Evolutionary conservation across 1,140 invertebrate species (phyloP).

Genomic region (Calliphora vicina): DNA sequence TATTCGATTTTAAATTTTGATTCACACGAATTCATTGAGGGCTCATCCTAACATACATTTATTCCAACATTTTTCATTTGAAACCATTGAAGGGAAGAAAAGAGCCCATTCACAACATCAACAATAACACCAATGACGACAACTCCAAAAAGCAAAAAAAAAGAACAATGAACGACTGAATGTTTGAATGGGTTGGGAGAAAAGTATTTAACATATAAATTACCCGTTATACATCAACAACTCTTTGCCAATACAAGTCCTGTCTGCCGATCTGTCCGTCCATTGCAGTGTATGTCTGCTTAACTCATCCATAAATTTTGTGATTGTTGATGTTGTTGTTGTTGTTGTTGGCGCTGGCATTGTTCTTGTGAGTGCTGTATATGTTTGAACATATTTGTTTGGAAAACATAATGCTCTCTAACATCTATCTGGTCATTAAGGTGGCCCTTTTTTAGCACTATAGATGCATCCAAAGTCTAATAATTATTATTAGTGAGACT

Average conservation of each 20-base stretch:
- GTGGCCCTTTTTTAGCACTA: too few species aligned
- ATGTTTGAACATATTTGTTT: background rate
- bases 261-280: background rate
- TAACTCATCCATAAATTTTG: background rate
- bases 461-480: too few species aligned
- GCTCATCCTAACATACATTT: too few species aligned
- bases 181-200: background rate
- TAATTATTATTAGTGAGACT: too few species aligned
- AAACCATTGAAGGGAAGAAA: too few species aligned
- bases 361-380: background rate
- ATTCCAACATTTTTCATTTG: too few species aligned
- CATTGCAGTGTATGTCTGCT: background rate
- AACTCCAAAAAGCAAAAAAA: background rate
- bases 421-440: background rate
- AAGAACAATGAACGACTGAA: background rate
- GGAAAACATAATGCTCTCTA: background rate
- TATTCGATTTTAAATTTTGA: too few species aligned
- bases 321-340: background rate
- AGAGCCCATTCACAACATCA: too few species aligned
- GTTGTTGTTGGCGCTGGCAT: background rate
- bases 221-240: background rate
- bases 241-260: background rate
- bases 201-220: background rate
- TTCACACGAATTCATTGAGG: too few species aligned
- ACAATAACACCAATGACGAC: too few species aligned